Conservation (phyloP, 2,113 vertebrate species). For the Eulemur macaco region DNA sequence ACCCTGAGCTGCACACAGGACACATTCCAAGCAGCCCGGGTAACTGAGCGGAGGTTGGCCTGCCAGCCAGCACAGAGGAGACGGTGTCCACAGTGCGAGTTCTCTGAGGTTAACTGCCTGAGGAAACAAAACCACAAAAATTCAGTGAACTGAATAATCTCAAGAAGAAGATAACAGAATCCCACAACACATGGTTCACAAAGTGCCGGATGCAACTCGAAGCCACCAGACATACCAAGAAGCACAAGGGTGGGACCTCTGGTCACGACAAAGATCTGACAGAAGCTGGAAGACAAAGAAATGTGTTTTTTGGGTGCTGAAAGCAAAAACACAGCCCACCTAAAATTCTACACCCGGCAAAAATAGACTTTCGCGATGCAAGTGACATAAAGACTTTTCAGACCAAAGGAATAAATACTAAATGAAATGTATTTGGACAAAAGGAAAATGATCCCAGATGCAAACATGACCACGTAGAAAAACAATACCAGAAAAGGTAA, state of each 20-base stretch:
- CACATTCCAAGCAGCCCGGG: neutral
- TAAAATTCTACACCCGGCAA: neutral
- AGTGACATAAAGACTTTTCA: neutral
- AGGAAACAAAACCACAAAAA: neutral
- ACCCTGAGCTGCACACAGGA: neutral
- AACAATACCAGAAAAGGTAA: too few relatives aligned
- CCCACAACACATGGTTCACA: accelerated
- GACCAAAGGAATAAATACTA: neutral
- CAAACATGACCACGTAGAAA: neutral
- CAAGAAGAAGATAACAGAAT: neutral
- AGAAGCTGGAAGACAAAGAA: neutral
- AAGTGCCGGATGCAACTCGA: neutral
- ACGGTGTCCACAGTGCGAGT: accelerated
- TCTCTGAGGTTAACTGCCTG: too few relatives aligned
- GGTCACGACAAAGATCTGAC: accelerated
- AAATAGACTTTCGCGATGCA: neutral
- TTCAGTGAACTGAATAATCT: neutral
- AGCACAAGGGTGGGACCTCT: neutral
- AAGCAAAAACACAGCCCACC: neutral
- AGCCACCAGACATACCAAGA: accelerated
- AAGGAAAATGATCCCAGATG: neutral
- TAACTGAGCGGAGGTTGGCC: neutral
- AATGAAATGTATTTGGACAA: too few relatives aligned
- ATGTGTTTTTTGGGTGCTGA: accelerated
- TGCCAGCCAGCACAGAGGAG: neutral